Base-by-base conservation (phyloP, 2,113 vertebrate genomes). In the Siniperca knerii region DNA sequence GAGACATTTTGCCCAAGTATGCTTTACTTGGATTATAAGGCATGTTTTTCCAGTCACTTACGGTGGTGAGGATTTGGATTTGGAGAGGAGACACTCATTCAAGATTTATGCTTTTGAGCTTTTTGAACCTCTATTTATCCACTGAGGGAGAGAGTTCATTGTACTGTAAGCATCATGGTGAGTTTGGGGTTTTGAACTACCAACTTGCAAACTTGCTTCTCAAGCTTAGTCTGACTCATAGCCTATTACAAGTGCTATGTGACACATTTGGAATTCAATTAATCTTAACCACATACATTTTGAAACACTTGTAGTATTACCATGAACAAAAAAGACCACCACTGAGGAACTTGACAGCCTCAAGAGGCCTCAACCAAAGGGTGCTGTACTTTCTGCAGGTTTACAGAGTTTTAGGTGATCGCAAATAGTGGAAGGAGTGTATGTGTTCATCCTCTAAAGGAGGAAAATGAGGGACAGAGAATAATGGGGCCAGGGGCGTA, bases 31-130 rank as follows among this genome's bases (percentile, higher is more conserved):
- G 83, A 84, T 65, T 79, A 58, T 8, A 55, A 54, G 0, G 33
- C 58, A 76, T 48, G 62, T 83, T 92, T 82, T 78, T 87, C 44
- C 44, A 66, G 78, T 75, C 37, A 84, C 16, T 54, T 42, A 75
- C 4, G 75, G 64, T 52, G 20, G 35, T 64, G 23, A 25, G 35
- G 78, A 65, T 74, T 81, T 80, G 50, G 20, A 81, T 62, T 58
- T 73, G 42, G 23, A 72, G 23, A 69, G 40, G 25, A 62, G n/a
- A 70, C 9, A 5, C 2, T 65, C 52, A 72, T 65, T 71, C n/a
- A 66, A 37, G 4, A 77, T 69, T 89, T 82, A 33, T 42, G 18
- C 3, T 44, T 65, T 80, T 25, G 18, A 8, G 42, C n/a, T 71
- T 65, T 66, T 44, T 29, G 29, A 29, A 29, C 29, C 29, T 29